These are phyloP conservation scores for Harpalus rubripes DNA, from an alignment of 2,888 invertebrate species.

Conservation along the genomic window DNA sequence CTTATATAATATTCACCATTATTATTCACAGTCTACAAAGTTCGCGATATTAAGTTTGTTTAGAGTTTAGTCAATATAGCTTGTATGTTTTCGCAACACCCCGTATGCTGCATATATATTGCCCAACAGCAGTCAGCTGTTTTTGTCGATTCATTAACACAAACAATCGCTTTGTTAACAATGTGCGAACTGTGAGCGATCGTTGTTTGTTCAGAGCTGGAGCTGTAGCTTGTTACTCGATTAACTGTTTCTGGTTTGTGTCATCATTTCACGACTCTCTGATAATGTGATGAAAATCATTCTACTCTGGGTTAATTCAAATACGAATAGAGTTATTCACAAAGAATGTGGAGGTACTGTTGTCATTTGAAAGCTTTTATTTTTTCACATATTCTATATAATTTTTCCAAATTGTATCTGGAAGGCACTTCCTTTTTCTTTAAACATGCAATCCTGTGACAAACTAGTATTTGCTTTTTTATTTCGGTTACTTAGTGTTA, in stretches of 20 bases:
- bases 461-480: no score
- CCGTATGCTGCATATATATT: neutral
- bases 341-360: no score
- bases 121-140: constrained; percentile 2
- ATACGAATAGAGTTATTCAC: no score
- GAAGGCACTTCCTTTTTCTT: no score
- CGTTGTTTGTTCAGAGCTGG: constrained; percentile 3
- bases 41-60: neutral
- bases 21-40: neutral
- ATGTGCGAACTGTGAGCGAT: constrained; percentile 9
- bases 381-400: no score
- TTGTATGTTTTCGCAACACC: neutral
- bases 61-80: neutral
- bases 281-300: neutral
- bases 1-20: neutral
- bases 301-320: neutral
- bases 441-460: no score
- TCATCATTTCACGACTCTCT: neutral
- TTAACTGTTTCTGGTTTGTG: constrained; percentile 30
- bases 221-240: neutral
- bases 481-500: no score
- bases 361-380: no score
- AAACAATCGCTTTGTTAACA: constrained; percentile 27
- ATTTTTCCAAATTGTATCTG: no score
- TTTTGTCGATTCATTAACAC: constrained; percentile 9